Evolutionary conservation across 2,888 invertebrate genomes (phyloP), one percentile per base, ranked within the genome.

Genomic region (Ichneumoninae sp.): DNA sequence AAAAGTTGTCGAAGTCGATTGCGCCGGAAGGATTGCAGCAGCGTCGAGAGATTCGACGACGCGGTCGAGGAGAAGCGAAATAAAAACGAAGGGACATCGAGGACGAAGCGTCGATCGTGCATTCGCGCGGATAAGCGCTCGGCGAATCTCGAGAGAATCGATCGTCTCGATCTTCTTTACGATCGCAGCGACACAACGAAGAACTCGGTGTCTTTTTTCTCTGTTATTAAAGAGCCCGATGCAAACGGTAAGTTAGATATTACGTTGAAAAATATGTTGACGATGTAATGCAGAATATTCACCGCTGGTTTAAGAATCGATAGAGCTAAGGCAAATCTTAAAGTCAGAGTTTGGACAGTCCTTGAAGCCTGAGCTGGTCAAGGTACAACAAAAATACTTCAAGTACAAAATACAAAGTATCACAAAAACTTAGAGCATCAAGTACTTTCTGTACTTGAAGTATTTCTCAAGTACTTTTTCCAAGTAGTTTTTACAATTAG

Each of bases 151-250:
- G 65, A 77, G 7, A 57, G 54, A 47, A 71, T 71, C 57, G 60
- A 77, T 40, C 8, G 47, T 68, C 84, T 85, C 40, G 78, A 85
- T 68, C 82, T 85, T 71, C 75, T 82, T 10, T 85, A 85, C 79
- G 76, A 82, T 71, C 81, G 71, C 10, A 40, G 1, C 50, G 50
- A 71, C 10, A 33, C 22, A 47, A 60, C 79, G 60, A 85, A 68
- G 22, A 79, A 71, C 19, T 44, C 33, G 19, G 36, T 76, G 30
- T 68, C 75, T 33, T 79, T 82, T 22, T 71, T 52, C 8, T 50
- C 57, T 26, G 47, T 19, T 13, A 52, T 16, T 22, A 44, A 50
- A 19, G 26, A 79, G 22, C 22, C 7, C 36, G 50, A 60, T 13
- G 50, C 26, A 10, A 75, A 68, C 10, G 30, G 79, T 82, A 63